phyloP scores from a whole-genome alignment of 2,888 invertebrate species.

The Nudaria mundana region DNA sequence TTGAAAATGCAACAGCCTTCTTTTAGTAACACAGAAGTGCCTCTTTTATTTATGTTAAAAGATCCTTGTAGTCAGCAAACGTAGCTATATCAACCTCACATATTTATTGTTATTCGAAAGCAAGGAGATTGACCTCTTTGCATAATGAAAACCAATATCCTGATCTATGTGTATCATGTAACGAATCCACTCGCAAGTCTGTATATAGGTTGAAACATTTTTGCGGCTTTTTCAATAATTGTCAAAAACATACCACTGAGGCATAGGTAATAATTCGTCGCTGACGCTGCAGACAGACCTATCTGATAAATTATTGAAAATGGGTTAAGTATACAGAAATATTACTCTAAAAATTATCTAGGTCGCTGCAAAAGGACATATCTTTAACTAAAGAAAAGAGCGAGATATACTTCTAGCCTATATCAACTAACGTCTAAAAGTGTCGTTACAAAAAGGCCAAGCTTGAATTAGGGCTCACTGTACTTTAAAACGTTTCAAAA shows the following conservation, averaged over 20 bases:
- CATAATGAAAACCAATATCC: conserved; percentile 54
- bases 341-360: not conserved
- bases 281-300: not conserved
- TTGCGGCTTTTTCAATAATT: too few relatives aligned
- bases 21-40: too few relatives aligned
- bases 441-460: conserved; percentile 1
- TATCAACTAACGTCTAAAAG: conserved; percentile 4
- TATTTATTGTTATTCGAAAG: conserved; percentile 44
- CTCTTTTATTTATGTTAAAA: conserved; percentile 38
- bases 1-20: too few relatives aligned
- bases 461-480: conserved; percentile 1
- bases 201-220: too few relatives aligned
- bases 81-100: conserved; percentile 54
- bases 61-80: conserved; percentile 43
- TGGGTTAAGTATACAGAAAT: not conserved
- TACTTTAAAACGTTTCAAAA: conserved; percentile 1
- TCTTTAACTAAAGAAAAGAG: conserved; percentile 3
- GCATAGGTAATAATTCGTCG: too few relatives aligned
- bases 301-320: conserved; percentile 7
- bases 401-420: conserved; percentile 3
- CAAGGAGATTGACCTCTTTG: conserved; percentile 50
- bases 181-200: too few relatives aligned
- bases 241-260: too few relatives aligned
- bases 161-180: conserved; percentile 26
- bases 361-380: conserved; percentile 1